Conservation (phyloP, 2,888 invertebrate species). For the Siphonodentalium dalli region DNA sequence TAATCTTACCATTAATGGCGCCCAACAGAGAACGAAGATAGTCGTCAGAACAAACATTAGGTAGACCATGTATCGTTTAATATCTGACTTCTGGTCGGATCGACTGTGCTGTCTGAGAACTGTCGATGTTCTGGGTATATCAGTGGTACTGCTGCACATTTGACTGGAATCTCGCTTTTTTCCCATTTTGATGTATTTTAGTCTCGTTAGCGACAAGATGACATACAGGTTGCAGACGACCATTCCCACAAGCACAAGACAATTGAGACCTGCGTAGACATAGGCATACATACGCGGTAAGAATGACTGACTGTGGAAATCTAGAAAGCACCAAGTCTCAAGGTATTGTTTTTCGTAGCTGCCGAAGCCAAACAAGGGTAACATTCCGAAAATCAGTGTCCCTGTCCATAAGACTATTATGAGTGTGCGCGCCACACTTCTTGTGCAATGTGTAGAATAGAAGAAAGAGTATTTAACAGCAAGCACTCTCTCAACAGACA, state of each 20-base stretch:
- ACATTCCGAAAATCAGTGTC: conserved; percentile 47
- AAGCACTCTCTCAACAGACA: conserved; percentile 63
- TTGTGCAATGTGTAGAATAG: conserved; percentile 54
- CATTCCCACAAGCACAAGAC: conserved; percentile 42
- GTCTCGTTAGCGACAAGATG: conserved; percentile 43
- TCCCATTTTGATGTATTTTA: conserved; percentile 36
- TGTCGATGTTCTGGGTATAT: not conserved
- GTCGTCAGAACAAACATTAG: conserved; percentile 61
- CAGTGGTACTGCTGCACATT: conserved; percentile 2
- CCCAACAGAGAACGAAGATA: conserved; percentile 62
- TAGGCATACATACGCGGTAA: conserved; percentile 49
- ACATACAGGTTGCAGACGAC: conserved; percentile 48
- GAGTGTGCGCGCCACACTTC: conserved; percentile 41
- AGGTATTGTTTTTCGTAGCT: conserved; percentile 60
- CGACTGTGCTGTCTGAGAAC: conserved; percentile 23
- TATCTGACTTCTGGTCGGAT: conserved; percentile 44
- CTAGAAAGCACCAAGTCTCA: conserved; percentile 64
- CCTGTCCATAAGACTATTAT: conserved; percentile 49
- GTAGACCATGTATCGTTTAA: conserved; percentile 63
- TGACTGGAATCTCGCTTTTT: conserved; percentile 12
- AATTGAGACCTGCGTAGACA: conserved; percentile 52
- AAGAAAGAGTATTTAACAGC: conserved; percentile 58
- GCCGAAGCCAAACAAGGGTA: conserved; percentile 62
- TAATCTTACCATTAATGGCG: conserved; percentile 59
- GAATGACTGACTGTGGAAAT: conserved; percentile 50